A percentile compares a stretch with the other conserved stretches of the same genome.
Conservation (phyloP, 2,888 invertebrate genomes). For the Amiota minor region DNA sequence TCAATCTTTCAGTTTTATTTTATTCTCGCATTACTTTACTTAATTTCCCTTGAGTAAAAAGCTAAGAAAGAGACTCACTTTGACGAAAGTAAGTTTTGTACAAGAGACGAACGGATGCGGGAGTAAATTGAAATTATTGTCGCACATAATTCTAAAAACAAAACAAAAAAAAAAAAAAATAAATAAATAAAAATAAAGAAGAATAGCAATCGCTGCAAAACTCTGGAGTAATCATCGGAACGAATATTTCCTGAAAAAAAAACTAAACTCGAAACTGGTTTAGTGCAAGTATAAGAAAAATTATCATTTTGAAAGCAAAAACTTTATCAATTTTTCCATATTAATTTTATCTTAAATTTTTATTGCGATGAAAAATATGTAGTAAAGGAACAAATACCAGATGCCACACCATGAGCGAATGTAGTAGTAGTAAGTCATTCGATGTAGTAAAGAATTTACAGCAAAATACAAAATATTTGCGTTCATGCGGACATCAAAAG, state of each 20-base stretch:
- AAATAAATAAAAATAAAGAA: no score
- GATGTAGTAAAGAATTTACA: no score
- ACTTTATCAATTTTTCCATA: background rate
- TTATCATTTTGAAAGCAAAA: background rate
- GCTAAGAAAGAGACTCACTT: conserved; percentile 3
- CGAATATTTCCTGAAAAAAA: no score
- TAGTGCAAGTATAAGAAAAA: no score
- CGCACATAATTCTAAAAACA: background rate
- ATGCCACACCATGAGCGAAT: background rate
- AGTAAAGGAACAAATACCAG: background rate
- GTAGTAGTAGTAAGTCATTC: no score
- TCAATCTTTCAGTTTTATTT: background rate
- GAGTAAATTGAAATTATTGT: conserved; percentile 1
- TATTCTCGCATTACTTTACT: conserved; percentile 8
- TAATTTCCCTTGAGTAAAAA: conserved; percentile 4
- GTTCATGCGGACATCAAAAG: no score
- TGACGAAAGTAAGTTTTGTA: conserved; percentile 1
- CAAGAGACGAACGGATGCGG: background rate
- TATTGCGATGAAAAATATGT: background rate
- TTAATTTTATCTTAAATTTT: background rate
- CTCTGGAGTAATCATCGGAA: conserved; percentile 7
- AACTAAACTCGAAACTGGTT: no score
- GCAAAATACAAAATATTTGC: no score
- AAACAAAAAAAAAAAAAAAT: background rate
- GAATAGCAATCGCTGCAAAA: background rate